Percentiles rank a stretch among this genome's conserved stretches.
Evolutionary conservation across 2,888 invertebrate species (phyloP).

Genomic region (Bellardia bayeri): DNA sequence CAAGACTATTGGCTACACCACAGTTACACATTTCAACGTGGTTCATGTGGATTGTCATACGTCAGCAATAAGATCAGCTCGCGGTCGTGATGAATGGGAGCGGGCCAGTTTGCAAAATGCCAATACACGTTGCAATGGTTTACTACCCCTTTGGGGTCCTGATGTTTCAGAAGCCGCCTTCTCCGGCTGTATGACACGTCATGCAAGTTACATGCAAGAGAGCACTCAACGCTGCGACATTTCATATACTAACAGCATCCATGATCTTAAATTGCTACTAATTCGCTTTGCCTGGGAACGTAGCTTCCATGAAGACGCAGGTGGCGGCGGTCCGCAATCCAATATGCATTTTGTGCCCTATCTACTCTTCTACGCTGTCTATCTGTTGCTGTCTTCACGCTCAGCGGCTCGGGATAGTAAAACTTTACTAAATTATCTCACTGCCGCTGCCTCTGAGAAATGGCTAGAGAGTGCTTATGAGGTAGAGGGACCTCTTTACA

Average conservation of each 20-base stretch:
- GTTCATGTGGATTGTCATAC: conserved; percentile 99
- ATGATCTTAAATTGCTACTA: conserved; percentile 95
- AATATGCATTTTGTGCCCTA: conserved; percentile 99
- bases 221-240: conserved; percentile 84
- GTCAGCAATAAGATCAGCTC: conserved; percentile 93
- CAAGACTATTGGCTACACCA: conserved; percentile 93
- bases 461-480: conserved; percentile 94
- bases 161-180: conserved; percentile 96
- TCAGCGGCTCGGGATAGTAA: conserved; percentile 91
- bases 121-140: conserved; percentile 98
- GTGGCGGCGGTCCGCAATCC: conserved; percentile 98
- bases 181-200: conserved; percentile 96
- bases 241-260: conserved; percentile 87
- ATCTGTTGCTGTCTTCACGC: conserved; percentile 95
- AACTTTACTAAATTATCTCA: conserved; percentile 90
- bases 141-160: conserved; percentile 98
- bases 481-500: conserved; percentile 96
- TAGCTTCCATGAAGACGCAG: conserved; percentile 98
- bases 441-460: conserved; percentile 86
- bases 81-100: conserved; percentile 97
- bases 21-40: conserved; percentile 99
- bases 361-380: conserved; percentile 96
- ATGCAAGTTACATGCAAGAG: conserved; percentile 91
- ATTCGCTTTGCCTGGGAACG: conserved; percentile 96
- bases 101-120: conserved; percentile 99